Conservation (phyloP, 2,888 invertebrate genomes). For the Brachyopa scutellaris region DNA sequence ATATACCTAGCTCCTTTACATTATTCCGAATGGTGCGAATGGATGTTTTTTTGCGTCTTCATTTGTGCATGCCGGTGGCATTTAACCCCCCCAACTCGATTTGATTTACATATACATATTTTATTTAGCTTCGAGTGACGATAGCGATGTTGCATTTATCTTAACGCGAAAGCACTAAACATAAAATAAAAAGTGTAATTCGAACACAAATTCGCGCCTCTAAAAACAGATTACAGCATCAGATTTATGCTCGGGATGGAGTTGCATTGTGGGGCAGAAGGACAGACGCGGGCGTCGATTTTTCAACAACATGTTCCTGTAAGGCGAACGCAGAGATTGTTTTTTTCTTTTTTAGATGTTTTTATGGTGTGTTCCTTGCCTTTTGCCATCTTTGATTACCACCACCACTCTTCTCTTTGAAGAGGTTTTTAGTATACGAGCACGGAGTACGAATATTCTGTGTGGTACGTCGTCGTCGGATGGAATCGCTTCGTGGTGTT, state of each 20-base stretch:
- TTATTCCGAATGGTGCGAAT: too few species aligned
- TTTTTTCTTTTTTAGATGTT: slow-evolving; percentile 35
- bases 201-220: slow-evolving; percentile 67
- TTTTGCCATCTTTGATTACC: slow-evolving; percentile 23
- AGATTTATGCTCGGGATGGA: slow-evolving; percentile 27
- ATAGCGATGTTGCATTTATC: slow-evolving; percentile 17
- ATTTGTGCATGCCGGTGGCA: too few species aligned
- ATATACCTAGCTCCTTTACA: too few species aligned
- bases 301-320: slow-evolving; percentile 23
- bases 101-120: too few species aligned
- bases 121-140: slow-evolving; percentile 32
- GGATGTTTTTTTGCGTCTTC: too few species aligned
- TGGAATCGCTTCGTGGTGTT: slow-evolving; percentile 13
- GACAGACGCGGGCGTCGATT: background rate
- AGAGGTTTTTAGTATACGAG: background rate
- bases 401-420: slow-evolving; percentile 10
- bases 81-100: too few species aligned
- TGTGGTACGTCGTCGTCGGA: background rate
- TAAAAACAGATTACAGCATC: slow-evolving; percentile 54
- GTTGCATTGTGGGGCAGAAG: background rate
- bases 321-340: slow-evolving; percentile 17
- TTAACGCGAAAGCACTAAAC: slow-evolving; percentile 7
- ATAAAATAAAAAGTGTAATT: slow-evolving; percentile 54
- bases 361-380: slow-evolving; percentile 33
- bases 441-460: too few species aligned